These are phyloP conservation scores for Cacatua alba DNA, from an alignment of 2,113 vertebrate species.

Conservation along the genomic window DNA sequence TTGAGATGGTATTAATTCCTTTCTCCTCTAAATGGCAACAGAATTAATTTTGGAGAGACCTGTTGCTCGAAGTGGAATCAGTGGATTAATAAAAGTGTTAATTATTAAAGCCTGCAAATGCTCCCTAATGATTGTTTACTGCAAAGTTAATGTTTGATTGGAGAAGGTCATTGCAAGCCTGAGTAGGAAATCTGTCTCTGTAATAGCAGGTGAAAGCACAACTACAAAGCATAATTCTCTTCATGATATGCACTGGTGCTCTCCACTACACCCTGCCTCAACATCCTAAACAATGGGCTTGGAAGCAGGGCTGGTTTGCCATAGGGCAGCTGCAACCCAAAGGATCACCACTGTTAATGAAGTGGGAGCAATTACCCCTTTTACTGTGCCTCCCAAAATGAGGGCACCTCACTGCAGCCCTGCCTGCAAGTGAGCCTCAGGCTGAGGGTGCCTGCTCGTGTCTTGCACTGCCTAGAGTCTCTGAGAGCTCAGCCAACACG, in stretches of 20 bases:
- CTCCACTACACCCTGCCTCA: background rate
- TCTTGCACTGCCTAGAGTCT: accelerated
- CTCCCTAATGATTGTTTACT: constrained; percentile 59
- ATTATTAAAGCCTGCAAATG: constrained; percentile 44
- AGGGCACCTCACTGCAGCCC: background rate
- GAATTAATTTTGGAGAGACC: constrained; percentile 15
- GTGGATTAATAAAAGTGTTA: constrained; percentile 57
- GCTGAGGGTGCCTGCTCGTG: background rate
- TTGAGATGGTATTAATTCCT: background rate
- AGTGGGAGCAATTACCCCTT: background rate
- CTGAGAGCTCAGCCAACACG: accelerated
- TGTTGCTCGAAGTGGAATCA: constrained; percentile 23
- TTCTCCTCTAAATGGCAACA: background rate
- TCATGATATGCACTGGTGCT: background rate
- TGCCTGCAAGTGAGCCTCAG: background rate
- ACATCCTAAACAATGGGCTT: background rate
- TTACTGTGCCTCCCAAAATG: background rate
- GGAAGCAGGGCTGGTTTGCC: background rate
- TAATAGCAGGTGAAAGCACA: background rate
- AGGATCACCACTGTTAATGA: background rate
- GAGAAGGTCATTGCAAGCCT: constrained; percentile 28
- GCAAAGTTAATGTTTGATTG: constrained; percentile 55
- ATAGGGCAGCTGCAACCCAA: background rate
- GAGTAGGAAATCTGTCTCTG: background rate
- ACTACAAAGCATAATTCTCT: background rate